These are phyloP conservation scores for Florisuga fusca DNA, from an alignment of 2,797 vertebrate species.

Conservation along the genomic window DNA sequence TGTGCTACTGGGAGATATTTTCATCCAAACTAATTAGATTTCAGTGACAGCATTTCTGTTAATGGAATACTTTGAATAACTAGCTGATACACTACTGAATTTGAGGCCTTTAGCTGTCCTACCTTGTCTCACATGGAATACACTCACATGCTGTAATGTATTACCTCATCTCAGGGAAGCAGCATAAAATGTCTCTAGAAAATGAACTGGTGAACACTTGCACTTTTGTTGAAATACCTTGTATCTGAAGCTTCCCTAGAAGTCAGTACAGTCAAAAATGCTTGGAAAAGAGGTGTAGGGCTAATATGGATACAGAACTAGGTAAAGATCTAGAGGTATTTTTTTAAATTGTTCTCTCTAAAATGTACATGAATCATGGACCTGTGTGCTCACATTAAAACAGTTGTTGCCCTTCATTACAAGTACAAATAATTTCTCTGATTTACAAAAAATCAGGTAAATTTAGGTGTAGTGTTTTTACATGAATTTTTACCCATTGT, in stretches of 20 bases:
- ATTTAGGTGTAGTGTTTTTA: not conserved
- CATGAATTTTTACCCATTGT: not conserved
- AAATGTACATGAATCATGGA: not conserved
- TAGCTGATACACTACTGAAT: not conserved
- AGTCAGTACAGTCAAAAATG: not conserved
- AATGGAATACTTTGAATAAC: not conserved
- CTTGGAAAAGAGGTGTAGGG: not conserved
- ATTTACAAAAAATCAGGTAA: not conserved
- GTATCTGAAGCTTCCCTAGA: not conserved
- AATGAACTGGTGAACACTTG: not conserved
- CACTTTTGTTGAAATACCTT: not conserved
- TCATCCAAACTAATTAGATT: not conserved
- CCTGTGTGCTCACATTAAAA: not conserved
- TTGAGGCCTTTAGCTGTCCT: not conserved
- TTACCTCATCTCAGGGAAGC: not conserved
- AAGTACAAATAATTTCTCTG: not conserved
- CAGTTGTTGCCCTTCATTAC: not conserved
- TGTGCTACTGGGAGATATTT: not conserved
- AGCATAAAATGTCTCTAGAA: not conserved
- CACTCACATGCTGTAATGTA: not conserved
- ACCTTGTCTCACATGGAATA: fast-evolving
- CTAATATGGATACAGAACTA: not conserved
- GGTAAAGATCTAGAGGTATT: not conserved
- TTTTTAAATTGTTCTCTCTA: not conserved
- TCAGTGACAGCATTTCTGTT: not conserved